phyloP scores from a whole-genome alignment of 2,797 vertebrate genomes.

The Arnoldichthys spilopterus region DNA sequence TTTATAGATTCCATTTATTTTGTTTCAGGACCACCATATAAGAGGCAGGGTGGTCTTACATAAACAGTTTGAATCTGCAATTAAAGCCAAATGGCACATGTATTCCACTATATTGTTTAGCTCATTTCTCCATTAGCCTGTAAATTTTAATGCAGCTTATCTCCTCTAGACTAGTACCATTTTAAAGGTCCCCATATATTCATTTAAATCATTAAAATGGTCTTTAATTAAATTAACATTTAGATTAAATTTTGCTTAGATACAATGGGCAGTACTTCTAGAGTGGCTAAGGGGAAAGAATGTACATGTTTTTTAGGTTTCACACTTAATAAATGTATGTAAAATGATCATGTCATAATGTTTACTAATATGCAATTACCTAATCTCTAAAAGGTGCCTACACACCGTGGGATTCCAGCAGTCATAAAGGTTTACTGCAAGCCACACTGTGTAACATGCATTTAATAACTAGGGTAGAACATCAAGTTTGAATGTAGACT shows the following conservation, averaged over 20 bases:
- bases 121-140: conserved; percentile 4
- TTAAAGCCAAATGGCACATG: conserved; percentile 8
- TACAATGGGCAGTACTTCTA: too few species aligned
- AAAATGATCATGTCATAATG: neutral
- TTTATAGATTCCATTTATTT: neutral
- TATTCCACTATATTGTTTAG: neutral
- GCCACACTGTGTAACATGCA: too few species aligned
- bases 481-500: too few species aligned
- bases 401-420: too few species aligned
- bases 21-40: neutral
- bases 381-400: too few species aligned
- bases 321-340: neutral
- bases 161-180: neutral
- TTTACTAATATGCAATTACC: neutral
- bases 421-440: too few species aligned
- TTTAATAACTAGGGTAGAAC: too few species aligned
- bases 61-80: neutral
- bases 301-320: neutral
- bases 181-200: neutral
- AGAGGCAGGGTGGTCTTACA: neutral
- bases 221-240: neutral
- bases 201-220: neutral
- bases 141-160: neutral
- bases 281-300: neutral
- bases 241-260: too few species aligned